Base-by-base conservation (phyloP, 2,113 vertebrate species). In the Nesogale talazaci region DNA sequence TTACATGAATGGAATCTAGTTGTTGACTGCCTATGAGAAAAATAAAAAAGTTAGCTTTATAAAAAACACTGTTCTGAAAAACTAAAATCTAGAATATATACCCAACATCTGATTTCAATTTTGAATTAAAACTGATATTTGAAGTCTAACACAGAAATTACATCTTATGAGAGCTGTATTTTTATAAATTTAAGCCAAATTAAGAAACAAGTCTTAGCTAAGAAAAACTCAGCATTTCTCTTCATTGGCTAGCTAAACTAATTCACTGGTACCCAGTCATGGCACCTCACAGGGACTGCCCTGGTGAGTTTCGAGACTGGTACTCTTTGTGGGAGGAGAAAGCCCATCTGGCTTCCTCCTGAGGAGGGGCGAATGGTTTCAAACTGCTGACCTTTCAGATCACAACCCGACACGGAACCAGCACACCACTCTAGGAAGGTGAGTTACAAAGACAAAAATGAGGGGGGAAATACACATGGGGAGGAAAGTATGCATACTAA, bases 1-100 rank as follows among this genome's bases (percentile, higher is more conserved):
- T 99, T 34, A 99, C 99, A 0, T 99, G 99, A 95, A 99, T 99
- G 46, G 99, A 99, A 94, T 99, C 99, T 83, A 99, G 97, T 95
- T 99, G 99, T 83, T 99, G 98, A 95, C 98, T 98, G 94, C 96
- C 99, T 99, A 10, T 15, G 29, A 3, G 70, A 83, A 57, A 16
- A 52, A 31, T 56, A 34, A 46, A 92, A 46, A 0, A 31, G 93
- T 86, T 6, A 72, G 46, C 96, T 95, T 92, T 2, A 88, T 3
- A 80, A n/a, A n/a, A n/a, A n/a, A 80, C 22, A 84, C 34, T 42
- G 25, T 22, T 90, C 94, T 88, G 69, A 85, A 92, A 89, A 94
- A 84, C 57, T 59, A 92, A n/a, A 90, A n/a, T 31, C 65, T 83
- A 90, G 65, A 84, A 92, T 86, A 91, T 56, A 87, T 93, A 93